Conservation (phyloP, 1,140 invertebrate genomes). For the Heliconius hermathena region DNA sequence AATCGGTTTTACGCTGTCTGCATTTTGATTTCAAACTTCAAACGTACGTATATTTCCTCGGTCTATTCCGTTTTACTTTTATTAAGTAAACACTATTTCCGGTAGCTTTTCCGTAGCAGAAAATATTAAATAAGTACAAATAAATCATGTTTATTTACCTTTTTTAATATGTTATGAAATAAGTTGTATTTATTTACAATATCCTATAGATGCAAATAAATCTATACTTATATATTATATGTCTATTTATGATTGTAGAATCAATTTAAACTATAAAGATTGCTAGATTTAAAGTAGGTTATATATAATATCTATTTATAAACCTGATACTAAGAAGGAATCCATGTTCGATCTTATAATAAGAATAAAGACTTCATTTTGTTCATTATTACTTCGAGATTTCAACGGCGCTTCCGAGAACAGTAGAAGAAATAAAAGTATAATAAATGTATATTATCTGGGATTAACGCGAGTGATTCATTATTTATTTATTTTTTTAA, state of each 20-base stretch:
- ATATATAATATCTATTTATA: neutral
- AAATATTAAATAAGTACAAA: neutral
- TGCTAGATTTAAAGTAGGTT: neutral
- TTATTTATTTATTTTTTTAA: neutral
- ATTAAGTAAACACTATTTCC: neutral
- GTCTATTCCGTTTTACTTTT: constrained; percentile 5
- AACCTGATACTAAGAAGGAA: neutral
- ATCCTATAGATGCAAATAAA: too few species aligned
- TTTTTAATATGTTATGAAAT: neutral
- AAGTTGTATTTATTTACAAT: neutral
- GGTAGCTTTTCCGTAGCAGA: neutral
- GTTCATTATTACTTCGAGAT: constrained; percentile 27
- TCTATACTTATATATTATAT: too few species aligned
- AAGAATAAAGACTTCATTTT: constrained; percentile 12
- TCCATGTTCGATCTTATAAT: constrained; percentile 1
- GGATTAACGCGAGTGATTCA: neutral
- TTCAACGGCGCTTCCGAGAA: constrained; percentile 12
- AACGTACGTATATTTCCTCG: neutral
- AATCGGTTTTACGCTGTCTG: constrained; percentile 28
- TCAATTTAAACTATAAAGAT: neutral
- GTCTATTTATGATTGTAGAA: too few species aligned
- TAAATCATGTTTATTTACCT: too few species aligned
- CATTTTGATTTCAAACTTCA: constrained; percentile 24
- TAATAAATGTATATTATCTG: neutral
- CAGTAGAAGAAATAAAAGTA: neutral